Evolutionary conservation across 2,113 vertebrate genomes (phyloP).

Genomic region (Brachypteracias leptosomus): DNA sequence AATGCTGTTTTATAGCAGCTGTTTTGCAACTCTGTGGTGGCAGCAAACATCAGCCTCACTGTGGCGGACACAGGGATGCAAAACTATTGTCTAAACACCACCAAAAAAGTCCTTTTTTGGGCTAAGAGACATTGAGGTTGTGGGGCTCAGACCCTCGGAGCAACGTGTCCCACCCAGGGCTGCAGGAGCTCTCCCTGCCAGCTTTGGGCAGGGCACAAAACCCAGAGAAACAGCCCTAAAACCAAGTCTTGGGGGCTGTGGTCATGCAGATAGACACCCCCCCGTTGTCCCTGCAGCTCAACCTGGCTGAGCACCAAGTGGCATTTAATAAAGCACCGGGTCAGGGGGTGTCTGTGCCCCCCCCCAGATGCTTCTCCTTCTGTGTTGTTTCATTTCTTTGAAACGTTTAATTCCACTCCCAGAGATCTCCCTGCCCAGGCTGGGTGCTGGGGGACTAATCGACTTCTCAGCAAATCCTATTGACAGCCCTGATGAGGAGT

Average conservation of each 20-base stretch:
- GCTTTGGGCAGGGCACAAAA: not conserved
- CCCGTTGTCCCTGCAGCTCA: accelerated
- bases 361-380: not conserved
- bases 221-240: not conserved
- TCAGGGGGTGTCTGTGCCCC: not conserved
- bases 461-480: not conserved
- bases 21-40: not conserved
- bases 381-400: not conserved
- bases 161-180: not conserved
- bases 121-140: no score
- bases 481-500: not conserved
- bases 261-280: not conserved
- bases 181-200: not conserved
- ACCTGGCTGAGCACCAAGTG: not conserved
- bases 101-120: not conserved
- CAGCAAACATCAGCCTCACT: not conserved
- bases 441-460: not conserved
- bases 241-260: not conserved
- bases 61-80: not conserved
- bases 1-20: not conserved
- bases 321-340: not conserved
- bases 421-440: not conserved
- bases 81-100: not conserved
- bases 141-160: accelerated
- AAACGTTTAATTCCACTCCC: not conserved